phyloP scores from a whole-genome alignment of 37 sponge, comb jelly and placozoan species.

The Theonella swinhoei region DNA sequence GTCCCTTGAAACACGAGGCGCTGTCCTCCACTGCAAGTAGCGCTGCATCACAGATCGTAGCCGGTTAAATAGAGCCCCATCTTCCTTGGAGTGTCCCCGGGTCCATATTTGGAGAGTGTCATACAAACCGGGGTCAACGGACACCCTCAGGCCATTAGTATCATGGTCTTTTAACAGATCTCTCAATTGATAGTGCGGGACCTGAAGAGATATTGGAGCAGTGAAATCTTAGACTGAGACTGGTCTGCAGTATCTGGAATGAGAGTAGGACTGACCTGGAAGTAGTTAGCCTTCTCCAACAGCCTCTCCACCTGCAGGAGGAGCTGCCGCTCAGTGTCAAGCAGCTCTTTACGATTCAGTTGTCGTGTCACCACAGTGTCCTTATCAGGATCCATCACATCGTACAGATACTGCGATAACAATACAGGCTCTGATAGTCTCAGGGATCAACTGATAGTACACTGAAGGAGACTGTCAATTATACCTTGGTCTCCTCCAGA shows the following conservation, averaged over 20 bases:
- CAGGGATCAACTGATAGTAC: no score
- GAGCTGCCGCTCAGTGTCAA: conserved; percentile 82
- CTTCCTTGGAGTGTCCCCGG: conserved; percentile 39
- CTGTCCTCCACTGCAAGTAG: not conserved
- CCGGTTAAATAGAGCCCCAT: not conserved
- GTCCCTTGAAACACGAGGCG: not conserved
- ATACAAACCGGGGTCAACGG: conserved; percentile 60
- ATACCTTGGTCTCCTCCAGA: conserved; percentile 87
- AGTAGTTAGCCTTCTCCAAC: conserved; percentile 79
- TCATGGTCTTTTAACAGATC: conserved; percentile 58
- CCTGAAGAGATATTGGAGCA: not conserved
- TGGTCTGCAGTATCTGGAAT: no score
- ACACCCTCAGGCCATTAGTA: conserved; percentile 65
- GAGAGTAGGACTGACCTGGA: conserved; percentile 27
- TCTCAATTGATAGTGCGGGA: conserved; percentile 47
- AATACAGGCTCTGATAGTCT: no score
- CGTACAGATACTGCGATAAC: conserved; percentile 67
- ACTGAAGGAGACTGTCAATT: no score
- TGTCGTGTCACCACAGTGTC: conserved; percentile 70
- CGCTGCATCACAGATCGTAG: not conserved
- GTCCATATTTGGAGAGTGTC: conserved; percentile 76
- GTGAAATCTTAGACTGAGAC: not conserved
- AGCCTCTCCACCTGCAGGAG: conserved; percentile 65
- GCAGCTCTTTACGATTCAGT: conserved; percentile 63
- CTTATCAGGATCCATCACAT: conserved; percentile 91